Conservation (phyloP, 2,888 invertebrate species). For the Sinhomidia bicolor region DNA sequence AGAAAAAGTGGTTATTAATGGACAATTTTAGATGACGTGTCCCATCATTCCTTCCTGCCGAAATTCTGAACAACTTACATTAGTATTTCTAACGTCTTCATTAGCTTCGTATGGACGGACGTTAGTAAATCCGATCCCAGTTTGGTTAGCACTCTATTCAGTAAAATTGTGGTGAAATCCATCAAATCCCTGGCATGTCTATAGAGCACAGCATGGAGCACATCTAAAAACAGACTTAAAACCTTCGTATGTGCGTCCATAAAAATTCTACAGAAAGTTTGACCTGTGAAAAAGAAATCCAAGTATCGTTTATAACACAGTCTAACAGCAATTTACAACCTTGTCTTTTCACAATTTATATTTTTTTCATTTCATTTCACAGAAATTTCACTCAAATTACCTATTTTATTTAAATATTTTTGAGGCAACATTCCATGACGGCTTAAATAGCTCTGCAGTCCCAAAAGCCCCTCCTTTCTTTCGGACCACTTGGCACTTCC, state of each 20-base stretch:
- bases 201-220: constrained; percentile 93
- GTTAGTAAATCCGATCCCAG: constrained; percentile 95
- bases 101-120: constrained; percentile 95
- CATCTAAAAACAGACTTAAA: constrained; percentile 95
- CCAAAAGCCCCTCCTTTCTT: constrained; percentile 95
- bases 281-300: constrained; percentile 75
- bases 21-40: no score
- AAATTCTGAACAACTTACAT: constrained; percentile 84
- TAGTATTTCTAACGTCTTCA: constrained; percentile 91
- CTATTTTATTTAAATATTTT: constrained; percentile 79
- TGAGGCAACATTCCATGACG: constrained; percentile 79
- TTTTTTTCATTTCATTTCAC: no score
- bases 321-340: no score
- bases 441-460: constrained; percentile 88
- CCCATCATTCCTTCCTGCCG: neutral
- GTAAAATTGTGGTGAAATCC: constrained; percentile 96
- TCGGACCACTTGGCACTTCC: constrained; percentile 97
- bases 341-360: no score
- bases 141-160: constrained; percentile 94
- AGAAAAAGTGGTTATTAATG: neutral
- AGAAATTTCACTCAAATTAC: constrained; percentile 68
- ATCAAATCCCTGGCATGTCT: constrained; percentile 93
- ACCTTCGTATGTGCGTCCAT: constrained; percentile 98
- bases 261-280: constrained; percentile 88
- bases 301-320: no score